Base-by-base conservation (phyloP, 2,113 vertebrate species). In the Bubo blakistoni region DNA sequence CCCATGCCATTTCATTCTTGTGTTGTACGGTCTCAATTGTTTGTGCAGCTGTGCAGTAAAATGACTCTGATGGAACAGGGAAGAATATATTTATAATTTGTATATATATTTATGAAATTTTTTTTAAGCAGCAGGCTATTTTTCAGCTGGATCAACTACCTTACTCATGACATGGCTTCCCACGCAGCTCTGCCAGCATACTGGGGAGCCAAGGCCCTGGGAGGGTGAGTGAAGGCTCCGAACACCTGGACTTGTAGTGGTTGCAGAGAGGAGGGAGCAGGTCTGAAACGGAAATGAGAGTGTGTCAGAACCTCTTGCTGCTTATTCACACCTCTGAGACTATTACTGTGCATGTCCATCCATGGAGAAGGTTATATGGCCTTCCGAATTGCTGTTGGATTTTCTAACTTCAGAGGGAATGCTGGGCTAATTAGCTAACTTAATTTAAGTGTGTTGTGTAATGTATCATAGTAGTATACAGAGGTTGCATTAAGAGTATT, bases 41-140 rank as follows among this genome's bases (percentile, higher is more conserved):
- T 91, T 70, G 63, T 94, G 86, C 84, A 96, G 84, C 90, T 95
- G 87, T 89, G 57, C 67, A 73, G 46, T 70, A 57, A 92, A 88
- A 77, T 36, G 6, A 19, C 88, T 70, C 59, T 70, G 51, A 69
- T 70, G 59, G 71, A 94, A 62, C 24, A 40, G 40, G 38, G 42
- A 71, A 62, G 66, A 26, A 26, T 84, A 9, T 79, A 57, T 81
- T 74, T 94, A 29, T 84, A 55, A 76, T 89, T 66, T 88, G 44
- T 49, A 24, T 57, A 6, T 83, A 22, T 58, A 27, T 70, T 77
- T 90, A 21, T 62, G 59, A 34, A 27, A 11, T 44, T 63, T 42
- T 66, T 24, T 96, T 78, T 59, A 79, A 57, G 65, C 81, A 85
- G 59, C 65, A 65, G 66, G 57, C 70, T 87, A 0, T 89, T 94